A percentile compares a stretch with the other conserved stretches of the same genome.
Conservation (phyloP, 2,888 invertebrate species). For the Troides oblongomaculatus region DNA sequence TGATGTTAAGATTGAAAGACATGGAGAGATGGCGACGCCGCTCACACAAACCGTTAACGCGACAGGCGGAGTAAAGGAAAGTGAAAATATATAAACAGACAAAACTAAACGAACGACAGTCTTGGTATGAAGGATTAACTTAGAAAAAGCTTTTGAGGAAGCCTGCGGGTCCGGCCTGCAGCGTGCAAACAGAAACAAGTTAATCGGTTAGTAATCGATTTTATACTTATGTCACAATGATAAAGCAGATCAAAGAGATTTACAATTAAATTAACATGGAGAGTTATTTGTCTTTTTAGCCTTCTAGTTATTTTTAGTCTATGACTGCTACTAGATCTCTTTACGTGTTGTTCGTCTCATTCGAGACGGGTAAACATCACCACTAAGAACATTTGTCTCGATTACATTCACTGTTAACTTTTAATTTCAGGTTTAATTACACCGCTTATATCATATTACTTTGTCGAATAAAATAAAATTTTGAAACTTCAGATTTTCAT, state of each 20-base stretch:
- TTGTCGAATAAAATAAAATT: too few species aligned
- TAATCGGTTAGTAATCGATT: constrained; percentile 35
- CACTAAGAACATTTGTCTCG: too few species aligned
- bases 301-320: too few species aligned
- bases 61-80: constrained; percentile 61
- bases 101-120: constrained; percentile 74
- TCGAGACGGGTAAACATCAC: too few species aligned
- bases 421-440: too few species aligned
- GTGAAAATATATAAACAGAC: constrained; percentile 55
- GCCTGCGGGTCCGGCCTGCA: constrained; percentile 94
- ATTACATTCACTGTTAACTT: too few species aligned
- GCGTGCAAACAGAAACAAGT: constrained; percentile 49
- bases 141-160: constrained; percentile 98
- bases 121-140: constrained; percentile 79
- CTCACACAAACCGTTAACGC: constrained; percentile 54
- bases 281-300: too few species aligned
- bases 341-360: too few species aligned
- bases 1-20: constrained; percentile 55
- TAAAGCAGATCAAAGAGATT: not conserved
- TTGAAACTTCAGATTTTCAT: too few species aligned
- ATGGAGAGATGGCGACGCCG: constrained; percentile 57
- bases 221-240: not conserved
- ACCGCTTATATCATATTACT: too few species aligned
- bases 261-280: too few species aligned
- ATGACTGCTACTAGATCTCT: too few species aligned